Conservation (phyloP, 2,888 invertebrate species). For the Pseudococcus longispinus region DNA sequence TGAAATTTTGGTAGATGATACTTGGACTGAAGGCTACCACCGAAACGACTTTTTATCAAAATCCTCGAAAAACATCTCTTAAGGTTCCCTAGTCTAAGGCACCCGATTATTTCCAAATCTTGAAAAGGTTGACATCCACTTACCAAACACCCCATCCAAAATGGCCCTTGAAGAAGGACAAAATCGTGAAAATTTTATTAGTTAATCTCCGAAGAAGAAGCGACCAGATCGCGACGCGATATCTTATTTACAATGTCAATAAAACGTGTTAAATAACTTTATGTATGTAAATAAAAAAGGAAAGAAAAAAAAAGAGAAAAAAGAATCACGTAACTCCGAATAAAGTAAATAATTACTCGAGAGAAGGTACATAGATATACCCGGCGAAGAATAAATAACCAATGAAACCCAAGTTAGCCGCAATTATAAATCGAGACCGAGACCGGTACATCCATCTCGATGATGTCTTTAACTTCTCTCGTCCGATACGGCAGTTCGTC, state of each 20-base stretch:
- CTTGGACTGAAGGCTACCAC: too few relatives aligned
- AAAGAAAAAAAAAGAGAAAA: neutral
- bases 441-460: conserved; percentile 53
- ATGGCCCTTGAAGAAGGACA: too few relatives aligned
- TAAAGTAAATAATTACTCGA: conserved; percentile 55
- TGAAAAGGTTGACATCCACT: too few relatives aligned
- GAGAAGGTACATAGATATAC: conserved; percentile 11
- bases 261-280: conserved; percentile 55
- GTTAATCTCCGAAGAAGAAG: neutral
- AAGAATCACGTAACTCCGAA: conserved; percentile 23
- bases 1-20: too few relatives aligned
- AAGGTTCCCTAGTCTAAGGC: too few relatives aligned
- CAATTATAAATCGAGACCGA: conserved; percentile 50
- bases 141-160: too few relatives aligned
- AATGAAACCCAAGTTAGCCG: conserved; percentile 43
- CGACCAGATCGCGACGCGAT: neutral
- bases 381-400: conserved; percentile 22
- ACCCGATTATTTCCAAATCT: too few relatives aligned
- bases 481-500: conserved; percentile 30
- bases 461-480: conserved; percentile 49
- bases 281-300: conserved; percentile 25
- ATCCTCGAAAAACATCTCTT: too few relatives aligned
- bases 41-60: too few relatives aligned
- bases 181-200: too few relatives aligned
- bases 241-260: conserved; percentile 49